Evolutionary conservation across 35 echinoderm and acorn worm species (phyloP).

Genomic region (Strongylocentrotus purpuratus): DNA sequence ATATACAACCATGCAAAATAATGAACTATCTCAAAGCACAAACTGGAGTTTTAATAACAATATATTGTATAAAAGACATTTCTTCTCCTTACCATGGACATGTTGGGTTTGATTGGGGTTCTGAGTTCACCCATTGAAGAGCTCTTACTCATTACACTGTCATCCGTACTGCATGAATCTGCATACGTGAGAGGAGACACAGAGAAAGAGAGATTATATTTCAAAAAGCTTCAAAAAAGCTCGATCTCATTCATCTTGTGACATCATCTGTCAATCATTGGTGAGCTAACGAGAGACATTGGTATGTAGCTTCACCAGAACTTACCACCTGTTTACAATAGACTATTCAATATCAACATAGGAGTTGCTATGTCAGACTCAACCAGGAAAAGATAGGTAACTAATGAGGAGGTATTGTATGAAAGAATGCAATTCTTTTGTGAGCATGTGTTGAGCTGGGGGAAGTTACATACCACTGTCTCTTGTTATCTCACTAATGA

Average conservation of each 20-base stretch:
- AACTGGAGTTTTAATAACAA: not conserved
- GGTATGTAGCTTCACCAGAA: too few species aligned
- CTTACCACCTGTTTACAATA: too few species aligned
- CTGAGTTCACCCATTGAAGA: constrained; percentile 22
- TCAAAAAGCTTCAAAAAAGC: too few species aligned
- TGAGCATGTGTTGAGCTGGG: too few species aligned
- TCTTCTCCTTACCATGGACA: not conserved
- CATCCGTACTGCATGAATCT: not conserved
- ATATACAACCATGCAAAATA: not conserved
- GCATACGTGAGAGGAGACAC: not conserved
- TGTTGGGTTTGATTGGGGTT: not conserved
- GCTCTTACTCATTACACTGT: not conserved
- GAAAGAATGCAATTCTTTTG: too few species aligned
- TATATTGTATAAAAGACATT: not conserved
- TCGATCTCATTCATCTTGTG: too few species aligned
- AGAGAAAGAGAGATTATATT: not conserved
- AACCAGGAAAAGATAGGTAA: too few species aligned
- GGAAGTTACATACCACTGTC: too few species aligned
- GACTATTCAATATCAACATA: too few species aligned
- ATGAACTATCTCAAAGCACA: not conserved
- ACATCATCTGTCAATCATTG: not conserved
- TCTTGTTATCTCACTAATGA: too few species aligned
- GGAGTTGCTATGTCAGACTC: too few species aligned
- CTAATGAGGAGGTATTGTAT: too few species aligned
- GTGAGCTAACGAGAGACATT: not conserved